A percentile compares a stretch with the other conserved stretches of the same genome.
These are phyloP conservation scores for Trichonephila clavipes DNA, from an alignment of 1,140 invertebrate species.

Conservation along the genomic window DNA sequence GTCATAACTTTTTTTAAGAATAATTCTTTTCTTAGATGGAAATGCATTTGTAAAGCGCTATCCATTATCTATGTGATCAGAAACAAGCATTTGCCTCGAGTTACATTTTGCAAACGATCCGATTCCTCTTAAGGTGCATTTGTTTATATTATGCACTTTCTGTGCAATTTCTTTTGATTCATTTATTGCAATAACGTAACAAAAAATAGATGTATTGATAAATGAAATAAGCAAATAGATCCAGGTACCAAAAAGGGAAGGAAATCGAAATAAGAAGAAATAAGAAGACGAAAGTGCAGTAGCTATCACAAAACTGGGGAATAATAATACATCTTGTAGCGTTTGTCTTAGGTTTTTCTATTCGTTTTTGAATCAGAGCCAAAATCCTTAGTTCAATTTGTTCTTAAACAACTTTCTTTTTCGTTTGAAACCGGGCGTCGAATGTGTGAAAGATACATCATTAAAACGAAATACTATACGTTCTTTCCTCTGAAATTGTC, in stretches of 20 bases:
- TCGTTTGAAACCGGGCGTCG: constrained; percentile 15
- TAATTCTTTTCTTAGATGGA: neutral
- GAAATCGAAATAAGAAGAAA: neutral
- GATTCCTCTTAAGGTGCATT: neutral
- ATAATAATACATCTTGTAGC: constrained; percentile 48
- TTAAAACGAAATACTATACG: constrained; percentile 62
- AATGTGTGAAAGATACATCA: constrained; percentile 65
- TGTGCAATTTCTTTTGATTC: neutral
- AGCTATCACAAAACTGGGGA: constrained; percentile 23
- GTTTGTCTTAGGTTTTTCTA: neutral
- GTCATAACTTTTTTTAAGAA: neutral
- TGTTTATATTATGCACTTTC: neutral
- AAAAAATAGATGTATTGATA: constrained; percentile 26
- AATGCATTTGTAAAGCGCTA: neutral
- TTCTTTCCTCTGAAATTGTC: constrained; percentile 14
- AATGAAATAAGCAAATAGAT: constrained; percentile 42
- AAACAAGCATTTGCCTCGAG: neutral
- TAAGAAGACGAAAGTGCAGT: neutral
- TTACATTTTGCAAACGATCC: neutral
- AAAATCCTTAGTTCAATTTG: constrained; percentile 66
- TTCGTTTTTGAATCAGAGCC: constrained; percentile 53
- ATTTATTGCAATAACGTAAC: constrained; percentile 11
- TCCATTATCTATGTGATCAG: constrained; percentile 1
- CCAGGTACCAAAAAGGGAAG: neutral
- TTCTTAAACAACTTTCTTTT: constrained; percentile 62